These are phyloP conservation scores for Irena cyanogastra DNA, from an alignment of 2,113 vertebrate genomes.

Conservation along the genomic window DNA sequence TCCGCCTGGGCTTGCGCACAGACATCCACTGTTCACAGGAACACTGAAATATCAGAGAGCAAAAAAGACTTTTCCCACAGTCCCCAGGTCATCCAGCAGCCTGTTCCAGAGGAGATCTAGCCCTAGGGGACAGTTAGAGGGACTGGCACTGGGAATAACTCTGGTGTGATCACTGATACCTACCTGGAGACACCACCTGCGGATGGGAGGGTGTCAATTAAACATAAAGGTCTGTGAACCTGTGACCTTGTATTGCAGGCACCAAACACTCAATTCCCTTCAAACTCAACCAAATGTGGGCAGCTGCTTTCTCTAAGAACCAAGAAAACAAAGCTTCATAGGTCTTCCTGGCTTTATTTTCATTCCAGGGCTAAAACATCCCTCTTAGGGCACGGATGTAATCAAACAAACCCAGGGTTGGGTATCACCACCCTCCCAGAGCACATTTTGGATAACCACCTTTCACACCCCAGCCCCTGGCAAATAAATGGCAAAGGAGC, in stretches of 20 bases:
- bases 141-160: not conserved
- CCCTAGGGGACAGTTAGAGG: not conserved
- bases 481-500: not conserved
- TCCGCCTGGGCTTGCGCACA: not conserved
- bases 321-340: not conserved
- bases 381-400: not conserved
- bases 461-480: not conserved
- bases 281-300: not conserved
- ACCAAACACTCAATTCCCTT: not conserved
- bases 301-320: not conserved
- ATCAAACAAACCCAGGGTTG: not conserved
- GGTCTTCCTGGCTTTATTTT: not conserved
- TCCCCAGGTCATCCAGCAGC: not conserved
- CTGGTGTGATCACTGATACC: not conserved
- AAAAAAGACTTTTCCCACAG: not conserved
- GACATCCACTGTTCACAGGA: not conserved
- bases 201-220: not conserved
- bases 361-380: not conserved
- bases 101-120: not conserved
- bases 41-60: not conserved
- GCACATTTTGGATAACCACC: not conserved
- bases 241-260: not conserved
- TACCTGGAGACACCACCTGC: accelerated
- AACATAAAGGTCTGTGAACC: not conserved
- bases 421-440: not conserved